Evolutionary conservation across 2,888 invertebrate genomes (phyloP).

Genomic region (Dicycla oo): DNA sequence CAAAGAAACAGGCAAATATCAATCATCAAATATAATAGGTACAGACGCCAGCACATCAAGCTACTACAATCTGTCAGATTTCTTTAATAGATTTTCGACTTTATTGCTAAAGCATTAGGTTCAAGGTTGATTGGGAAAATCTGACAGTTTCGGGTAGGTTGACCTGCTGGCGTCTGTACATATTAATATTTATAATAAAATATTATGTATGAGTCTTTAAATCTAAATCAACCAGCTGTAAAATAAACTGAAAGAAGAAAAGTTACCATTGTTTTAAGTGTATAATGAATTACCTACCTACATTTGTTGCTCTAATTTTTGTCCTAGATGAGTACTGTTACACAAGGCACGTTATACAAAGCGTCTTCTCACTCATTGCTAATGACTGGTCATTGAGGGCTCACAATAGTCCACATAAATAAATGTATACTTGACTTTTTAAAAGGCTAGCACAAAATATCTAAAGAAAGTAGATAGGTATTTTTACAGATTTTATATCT

Average conservation of each 20-base stretch:
- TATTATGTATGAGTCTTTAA: too few species aligned
- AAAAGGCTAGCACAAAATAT: constrained; percentile 16
- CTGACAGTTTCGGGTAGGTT: too few species aligned
- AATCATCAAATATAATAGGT: too few species aligned
- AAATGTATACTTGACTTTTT: constrained; percentile 13
- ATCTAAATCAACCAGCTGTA: background rate
- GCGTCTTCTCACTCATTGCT: constrained; percentile 16
- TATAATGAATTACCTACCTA: background rate
- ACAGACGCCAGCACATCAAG: too few species aligned
- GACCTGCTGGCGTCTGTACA: too few species aligned
- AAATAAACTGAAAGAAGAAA: background rate
- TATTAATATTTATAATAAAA: too few species aligned
- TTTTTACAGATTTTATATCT: background rate
- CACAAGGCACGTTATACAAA: constrained; percentile 8
- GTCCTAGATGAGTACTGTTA: background rate
- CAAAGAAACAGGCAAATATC: too few species aligned
- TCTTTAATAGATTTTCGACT: too few species aligned
- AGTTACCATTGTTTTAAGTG: background rate
- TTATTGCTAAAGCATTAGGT: too few species aligned
- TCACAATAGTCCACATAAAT: constrained; percentile 16
- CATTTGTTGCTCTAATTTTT: constrained; percentile 1
- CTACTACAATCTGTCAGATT: too few species aligned
- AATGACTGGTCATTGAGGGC: constrained; percentile 45
- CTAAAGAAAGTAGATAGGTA: background rate
- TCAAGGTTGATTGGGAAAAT: too few species aligned